Base-by-base conservation (phyloP, 2,797 vertebrate genomes). In the Acipenser transmontanus region DNA sequence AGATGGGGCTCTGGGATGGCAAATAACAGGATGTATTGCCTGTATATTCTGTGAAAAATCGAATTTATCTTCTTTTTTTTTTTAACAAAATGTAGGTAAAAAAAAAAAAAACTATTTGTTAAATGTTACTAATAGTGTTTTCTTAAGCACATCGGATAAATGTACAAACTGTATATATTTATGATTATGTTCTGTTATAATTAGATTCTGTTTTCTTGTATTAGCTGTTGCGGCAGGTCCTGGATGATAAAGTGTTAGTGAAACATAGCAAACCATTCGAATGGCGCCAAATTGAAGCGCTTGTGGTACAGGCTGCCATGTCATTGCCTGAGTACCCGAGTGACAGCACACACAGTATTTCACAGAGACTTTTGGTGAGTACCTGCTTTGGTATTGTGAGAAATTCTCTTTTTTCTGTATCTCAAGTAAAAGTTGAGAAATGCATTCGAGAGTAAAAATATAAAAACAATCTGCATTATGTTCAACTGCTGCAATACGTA, bases 171-270 rank as follows among this genome's bases (percentile, higher is more conserved):
- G 34, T 34, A 34, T 34, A 34, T 34, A 34, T 34, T 34, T 34
- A 34, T 34, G 4, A 4, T 34, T 34, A 34, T 34, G 34, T 34
- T 34, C 34, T 34, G 34, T 34, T 34, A 34, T 34, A 34, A 57
- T 52, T 6, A 1, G 5, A 4, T 57, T 57, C 14, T 57, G 9
- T 13, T 34, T 4, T n/a, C 12, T n/a, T 17, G 4, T 11, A 61
- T 12, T 50, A 73, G 72, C 50, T 73, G 13, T 17, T 73, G 51
- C 61, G 72, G 47, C 68, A 66, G 61, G 49, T 73, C 50, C 62
- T 73, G 51, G 72, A 73, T 69, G 69, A 73, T 17, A 71, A 73
- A 34, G 49, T 66, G 62, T 52, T 73, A 34, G 54, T 73, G 47
- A 66, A n/a, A 64, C 51, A 66, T 7, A 71, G 50, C 49, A 73